These are phyloP conservation scores for Neria commutata DNA, from an alignment of 2,888 invertebrate genomes.

Conservation along the genomic window DNA sequence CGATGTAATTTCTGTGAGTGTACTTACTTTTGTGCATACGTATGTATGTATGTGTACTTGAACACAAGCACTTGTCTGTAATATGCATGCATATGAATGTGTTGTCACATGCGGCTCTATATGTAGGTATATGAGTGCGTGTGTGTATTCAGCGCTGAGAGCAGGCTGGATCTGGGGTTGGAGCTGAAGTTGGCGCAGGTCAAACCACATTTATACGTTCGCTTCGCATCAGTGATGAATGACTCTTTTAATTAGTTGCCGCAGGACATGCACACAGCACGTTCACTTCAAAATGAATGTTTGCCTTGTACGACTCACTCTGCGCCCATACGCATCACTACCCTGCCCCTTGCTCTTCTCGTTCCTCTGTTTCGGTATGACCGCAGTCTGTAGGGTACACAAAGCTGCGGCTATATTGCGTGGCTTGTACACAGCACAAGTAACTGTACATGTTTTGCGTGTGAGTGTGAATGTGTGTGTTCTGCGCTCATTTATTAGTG, in stretches of 20 bases:
- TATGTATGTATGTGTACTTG: too few species aligned
- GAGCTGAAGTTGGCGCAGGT: too few species aligned
- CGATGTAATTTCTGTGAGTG: too few species aligned
- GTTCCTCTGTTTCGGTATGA: neutral
- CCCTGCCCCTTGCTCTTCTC: neutral
- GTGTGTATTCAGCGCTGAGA: too few species aligned
- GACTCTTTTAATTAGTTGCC: constrained; percentile 63
- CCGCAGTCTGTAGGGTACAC: neutral
- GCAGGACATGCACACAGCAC: constrained; percentile 62
- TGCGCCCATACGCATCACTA: neutral
- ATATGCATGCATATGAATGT: too few species aligned
- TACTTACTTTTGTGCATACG: too few species aligned
- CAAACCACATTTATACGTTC: constrained; percentile 35
- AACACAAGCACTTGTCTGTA: too few species aligned
- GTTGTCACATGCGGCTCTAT: too few species aligned
- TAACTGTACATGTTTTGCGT: constrained; percentile 25
- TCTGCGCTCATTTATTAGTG: constrained; percentile 53
- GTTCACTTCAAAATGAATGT: constrained; percentile 58
- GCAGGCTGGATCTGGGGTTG: too few species aligned
- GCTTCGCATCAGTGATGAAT: constrained; percentile 58
- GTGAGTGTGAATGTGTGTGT: constrained; percentile 14
- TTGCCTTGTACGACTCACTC: constrained; percentile 37
- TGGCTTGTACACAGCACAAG: neutral
- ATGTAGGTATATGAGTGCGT: too few species aligned
- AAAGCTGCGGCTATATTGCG: neutral